Base-by-base conservation (phyloP, 1,140 invertebrate species). In the Vanessa tameamea region DNA sequence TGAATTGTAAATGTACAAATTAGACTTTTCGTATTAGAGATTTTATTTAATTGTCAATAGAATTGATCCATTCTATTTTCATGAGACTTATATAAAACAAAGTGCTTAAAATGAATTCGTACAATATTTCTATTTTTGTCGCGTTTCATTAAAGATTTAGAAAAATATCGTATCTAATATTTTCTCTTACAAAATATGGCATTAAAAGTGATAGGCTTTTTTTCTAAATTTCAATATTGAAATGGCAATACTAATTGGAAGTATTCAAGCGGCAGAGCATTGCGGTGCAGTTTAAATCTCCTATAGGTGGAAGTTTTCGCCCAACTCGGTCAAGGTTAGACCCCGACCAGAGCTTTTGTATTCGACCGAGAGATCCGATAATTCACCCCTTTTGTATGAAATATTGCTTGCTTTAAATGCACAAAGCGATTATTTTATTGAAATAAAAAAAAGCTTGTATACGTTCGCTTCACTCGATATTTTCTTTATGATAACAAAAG, bases 321-420 rank as follows among this genome's bases (percentile, higher is more conserved):
- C 76, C 71, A 88, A 86, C 81, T 83, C 87, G 88, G 88, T 82
- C 89, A 91, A 91, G 89, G 89, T 79, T 80, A 85, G 76, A 77
- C 85, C 83, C 86, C 86, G 89, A 88, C 88, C 86, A 81, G 75
- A 64, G 79, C 87, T 85, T 89, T 90, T 89, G 80, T 90, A 64
- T 75, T 85, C 81, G 69, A 84, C 71, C 75, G 78, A 79, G 77
- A 81, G 75, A 83, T 78, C 81, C 78, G 82, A 82, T 86, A 87
- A 81, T 85, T 85, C 72, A 78, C 77, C 84, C 78, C 83, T 84
- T 85, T 87, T 88, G 78, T 85, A 77, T 78, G 70, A 72, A 69
- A 81, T 84, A 75, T 82, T 79, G 74, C 78, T 72, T 73, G 63
- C 69, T 75, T 69, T 47, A 72, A 69, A 43, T 73, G 67, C 61